These are phyloP conservation scores for Odontamblyopus rebecca DNA, from an alignment of 2,797 vertebrate species.

Conservation along the genomic window DNA sequence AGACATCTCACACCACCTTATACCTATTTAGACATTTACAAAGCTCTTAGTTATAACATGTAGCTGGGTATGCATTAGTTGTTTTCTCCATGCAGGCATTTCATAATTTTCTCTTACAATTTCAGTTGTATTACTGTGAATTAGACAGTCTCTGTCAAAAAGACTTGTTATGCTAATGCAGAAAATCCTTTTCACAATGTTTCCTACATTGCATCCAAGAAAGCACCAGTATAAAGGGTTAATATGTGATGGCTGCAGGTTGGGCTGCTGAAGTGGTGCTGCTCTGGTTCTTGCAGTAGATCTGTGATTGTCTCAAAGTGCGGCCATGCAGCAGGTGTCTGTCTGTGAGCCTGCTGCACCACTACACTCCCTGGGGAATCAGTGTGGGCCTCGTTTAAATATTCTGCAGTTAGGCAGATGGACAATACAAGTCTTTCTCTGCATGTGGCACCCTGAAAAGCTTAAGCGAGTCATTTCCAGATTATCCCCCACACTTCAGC, in stretches of 20 bases:
- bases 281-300: conserved; percentile 16
- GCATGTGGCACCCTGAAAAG: conserved; percentile 47
- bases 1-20: conserved; percentile 26
- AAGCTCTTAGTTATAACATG: conserved; percentile 20
- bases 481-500: conserved; percentile 40
- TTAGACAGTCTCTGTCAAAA: conserved; percentile 38
- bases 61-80: not conserved
- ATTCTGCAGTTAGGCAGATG: conserved; percentile 66
- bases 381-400: conserved; percentile 18
- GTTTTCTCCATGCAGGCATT: not conserved
- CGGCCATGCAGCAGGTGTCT: conserved; percentile 68
- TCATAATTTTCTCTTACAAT: not conserved
- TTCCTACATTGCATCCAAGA: conserved; percentile 38
- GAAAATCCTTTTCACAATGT: conserved; percentile 53
- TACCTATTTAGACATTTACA: conserved; percentile 39
- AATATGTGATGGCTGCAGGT: conserved; percentile 24
- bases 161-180: conserved; percentile 34
- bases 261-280: conserved; percentile 17
- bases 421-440: conserved; percentile 49
- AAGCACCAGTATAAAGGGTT: conserved; percentile 42
- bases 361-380: conserved; percentile 43
- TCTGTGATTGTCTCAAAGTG: conserved; percentile 8
- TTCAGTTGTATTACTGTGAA: conserved; percentile 27
- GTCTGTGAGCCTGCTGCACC: conserved; percentile 31
- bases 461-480: conserved; percentile 62